These are phyloP conservation scores for Pinna nobilis DNA, from an alignment of 1,140 invertebrate genomes.

Conservation along the genomic window DNA sequence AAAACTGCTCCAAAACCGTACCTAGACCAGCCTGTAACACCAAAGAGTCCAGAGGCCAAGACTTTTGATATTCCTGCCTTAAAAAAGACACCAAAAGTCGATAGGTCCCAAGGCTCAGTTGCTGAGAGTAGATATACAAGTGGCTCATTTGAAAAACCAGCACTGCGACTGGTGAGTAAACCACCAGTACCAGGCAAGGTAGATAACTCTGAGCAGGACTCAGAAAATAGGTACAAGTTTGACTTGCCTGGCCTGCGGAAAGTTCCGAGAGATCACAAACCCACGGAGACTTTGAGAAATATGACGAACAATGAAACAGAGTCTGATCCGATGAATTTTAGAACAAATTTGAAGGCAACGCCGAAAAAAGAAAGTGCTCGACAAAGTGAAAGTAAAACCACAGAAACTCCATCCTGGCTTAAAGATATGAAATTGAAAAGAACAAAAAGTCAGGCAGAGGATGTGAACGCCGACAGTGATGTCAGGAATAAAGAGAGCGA, in stretches of 20 bases:
- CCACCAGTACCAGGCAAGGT: neutral
- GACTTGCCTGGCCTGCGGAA: slow-evolving; percentile 37
- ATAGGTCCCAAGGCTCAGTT: neutral
- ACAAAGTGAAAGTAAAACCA: slow-evolving; percentile 3
- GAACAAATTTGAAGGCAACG: slow-evolving; percentile 15
- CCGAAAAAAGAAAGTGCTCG: slow-evolving; percentile 9
- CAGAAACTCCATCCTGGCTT: slow-evolving; percentile 30
- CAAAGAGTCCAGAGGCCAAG: slow-evolving; percentile 29
- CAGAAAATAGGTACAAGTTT: slow-evolving; percentile 27
- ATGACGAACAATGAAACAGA: slow-evolving; percentile 1
- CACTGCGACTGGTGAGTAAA: slow-evolving; percentile 24
- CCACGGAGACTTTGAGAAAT: slow-evolving; percentile 23
- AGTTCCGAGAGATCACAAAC: slow-evolving; percentile 20
- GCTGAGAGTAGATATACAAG: slow-evolving; percentile 3
- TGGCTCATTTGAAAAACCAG: slow-evolving; percentile 30
- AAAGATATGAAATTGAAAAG: slow-evolving; percentile 36
- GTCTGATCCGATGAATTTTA: neutral
- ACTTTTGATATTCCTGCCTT: slow-evolving; percentile 37
- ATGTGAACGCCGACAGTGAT: slow-evolving; percentile 1
- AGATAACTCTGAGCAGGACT: neutral
- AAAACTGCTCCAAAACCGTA: slow-evolving; percentile 19
- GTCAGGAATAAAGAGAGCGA: neutral
- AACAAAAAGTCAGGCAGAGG: slow-evolving; percentile 11
- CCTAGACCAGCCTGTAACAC: slow-evolving; percentile 3
- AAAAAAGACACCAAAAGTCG: slow-evolving; percentile 21